phyloP scores from a whole-genome alignment of 2,113 vertebrate species.

The Megaceryle maxima region DNA sequence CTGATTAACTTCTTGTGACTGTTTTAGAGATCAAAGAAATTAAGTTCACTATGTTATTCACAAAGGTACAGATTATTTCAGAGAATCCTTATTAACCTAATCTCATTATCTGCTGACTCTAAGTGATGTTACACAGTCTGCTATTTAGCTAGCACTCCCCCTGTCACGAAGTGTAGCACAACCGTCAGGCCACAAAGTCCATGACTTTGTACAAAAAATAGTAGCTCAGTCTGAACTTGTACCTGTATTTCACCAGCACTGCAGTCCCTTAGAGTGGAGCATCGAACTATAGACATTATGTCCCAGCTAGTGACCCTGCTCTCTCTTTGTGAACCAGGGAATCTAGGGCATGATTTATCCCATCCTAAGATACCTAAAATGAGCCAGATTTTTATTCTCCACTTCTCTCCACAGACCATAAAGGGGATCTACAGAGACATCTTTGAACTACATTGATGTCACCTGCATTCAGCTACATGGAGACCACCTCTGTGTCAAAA shows the following conservation, averaged over 20 bases:
- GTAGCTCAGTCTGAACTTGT: neutral
- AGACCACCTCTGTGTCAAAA: neutral
- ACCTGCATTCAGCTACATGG: neutral
- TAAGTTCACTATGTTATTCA: neutral
- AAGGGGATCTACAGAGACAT: neutral
- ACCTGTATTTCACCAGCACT: neutral
- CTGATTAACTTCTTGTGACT: neutral
- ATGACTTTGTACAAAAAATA: neutral
- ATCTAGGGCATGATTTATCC: neutral
- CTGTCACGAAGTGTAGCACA: accelerated
- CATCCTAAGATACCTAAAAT: neutral
- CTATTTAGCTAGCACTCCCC: neutral
- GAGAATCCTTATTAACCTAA: neutral
- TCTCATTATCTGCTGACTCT: neutral
- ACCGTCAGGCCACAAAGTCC: neutral
- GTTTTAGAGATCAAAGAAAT: neutral
- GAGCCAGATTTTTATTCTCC: neutral
- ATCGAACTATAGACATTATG: neutral
- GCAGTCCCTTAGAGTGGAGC: neutral
- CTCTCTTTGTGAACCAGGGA: neutral
- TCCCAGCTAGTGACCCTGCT: neutral
- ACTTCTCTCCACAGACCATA: neutral
- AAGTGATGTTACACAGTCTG: neutral
- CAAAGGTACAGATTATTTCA: neutral
- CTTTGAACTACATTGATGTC: neutral